Base-by-base conservation (phyloP, 2,888 invertebrate species). In the Octonoba sinensis region DNA sequence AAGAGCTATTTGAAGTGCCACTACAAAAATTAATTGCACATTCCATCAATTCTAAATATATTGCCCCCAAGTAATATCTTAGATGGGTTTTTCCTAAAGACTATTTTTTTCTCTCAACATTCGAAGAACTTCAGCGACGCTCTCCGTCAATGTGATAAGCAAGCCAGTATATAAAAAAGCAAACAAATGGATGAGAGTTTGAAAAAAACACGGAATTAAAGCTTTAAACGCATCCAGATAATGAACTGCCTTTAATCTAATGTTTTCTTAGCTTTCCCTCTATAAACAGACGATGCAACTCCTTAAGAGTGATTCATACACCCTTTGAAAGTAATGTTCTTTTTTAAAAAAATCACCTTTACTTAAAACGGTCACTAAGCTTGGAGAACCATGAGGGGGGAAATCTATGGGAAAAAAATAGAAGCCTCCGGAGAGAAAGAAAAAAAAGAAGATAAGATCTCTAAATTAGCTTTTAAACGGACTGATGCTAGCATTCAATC, bases 391-490 rank as follows among this genome's bases (percentile, higher is more conserved):
- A 22, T 20, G 57, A 36, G 75, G 59, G 67, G 75, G 75, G 59
- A 66, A 75, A 67, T 24, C 65, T 71, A 22, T 36, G 59, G 60
- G 24, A 54, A 56, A 70, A 66, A 74, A 66, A 66, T 46, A 66
- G 66, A 67, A 20, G 22, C 59, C 62, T 44, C 24, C n/a, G 24
- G 16, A 36, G n/a, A 24, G n/a, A 66, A 66, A 66, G 36, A 44
- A n/a, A 16, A 66, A 49, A 44, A n/a, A 16, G 24, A 18, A 15
- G 79, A 79, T 79, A 79, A 79, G 67, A 79, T 79, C 79, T 72
- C 72, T 79, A 79, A 79, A 79, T 79, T 79, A 79, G 79, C 72
- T 79, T 79, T 79, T 79, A 79, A 79, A 79, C 79, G 79, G 67
- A 66, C 65, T 66, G 78, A 78, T 65, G 77, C 70, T 60, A 51